phyloP scores from a whole-genome alignment of 2,113 vertebrate genomes.

The Lonchura striata region DNA sequence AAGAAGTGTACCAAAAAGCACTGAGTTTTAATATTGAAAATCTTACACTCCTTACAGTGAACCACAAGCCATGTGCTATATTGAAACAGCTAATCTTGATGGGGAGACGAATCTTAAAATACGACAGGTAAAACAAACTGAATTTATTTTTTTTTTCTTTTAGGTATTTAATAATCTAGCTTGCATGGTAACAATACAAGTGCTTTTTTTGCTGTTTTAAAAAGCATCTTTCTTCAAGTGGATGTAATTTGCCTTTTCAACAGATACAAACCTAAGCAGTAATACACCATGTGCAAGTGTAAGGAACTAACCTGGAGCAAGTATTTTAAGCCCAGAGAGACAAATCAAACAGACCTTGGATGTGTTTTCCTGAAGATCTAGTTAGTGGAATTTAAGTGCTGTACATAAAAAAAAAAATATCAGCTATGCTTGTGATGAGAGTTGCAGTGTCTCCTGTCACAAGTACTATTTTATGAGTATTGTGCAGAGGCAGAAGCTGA shows the following conservation, averaged over 20 bases:
- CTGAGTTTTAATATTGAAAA: background rate
- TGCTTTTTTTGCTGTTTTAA: background rate
- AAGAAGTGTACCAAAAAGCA: background rate
- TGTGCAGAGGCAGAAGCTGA: background rate
- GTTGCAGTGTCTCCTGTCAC: background rate
- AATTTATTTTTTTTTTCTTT: background rate
- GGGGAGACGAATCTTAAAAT: slow-evolving; percentile 99
- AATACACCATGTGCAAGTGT: background rate
- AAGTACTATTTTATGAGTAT: background rate
- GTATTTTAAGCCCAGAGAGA: background rate
- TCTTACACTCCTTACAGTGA: slow-evolving; percentile 77
- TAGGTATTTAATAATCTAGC: background rate
- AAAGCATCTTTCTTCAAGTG: background rate
- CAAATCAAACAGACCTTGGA: background rate
- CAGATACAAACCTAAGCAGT: background rate
- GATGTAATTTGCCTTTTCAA: background rate
- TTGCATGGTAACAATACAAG: background rate
- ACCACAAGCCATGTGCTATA: slow-evolving; percentile 99
- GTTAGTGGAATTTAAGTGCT: background rate
- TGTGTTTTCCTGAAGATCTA: background rate
- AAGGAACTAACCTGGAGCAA: background rate
- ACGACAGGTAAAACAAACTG: slow-evolving; percentile 83
- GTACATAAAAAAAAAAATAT: background rate
- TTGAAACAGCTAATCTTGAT: slow-evolving; percentile 97
- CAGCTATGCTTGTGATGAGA: background rate